Conservation (phyloP, 2,888 invertebrate genomes). For the Girardia tigrina region DNA sequence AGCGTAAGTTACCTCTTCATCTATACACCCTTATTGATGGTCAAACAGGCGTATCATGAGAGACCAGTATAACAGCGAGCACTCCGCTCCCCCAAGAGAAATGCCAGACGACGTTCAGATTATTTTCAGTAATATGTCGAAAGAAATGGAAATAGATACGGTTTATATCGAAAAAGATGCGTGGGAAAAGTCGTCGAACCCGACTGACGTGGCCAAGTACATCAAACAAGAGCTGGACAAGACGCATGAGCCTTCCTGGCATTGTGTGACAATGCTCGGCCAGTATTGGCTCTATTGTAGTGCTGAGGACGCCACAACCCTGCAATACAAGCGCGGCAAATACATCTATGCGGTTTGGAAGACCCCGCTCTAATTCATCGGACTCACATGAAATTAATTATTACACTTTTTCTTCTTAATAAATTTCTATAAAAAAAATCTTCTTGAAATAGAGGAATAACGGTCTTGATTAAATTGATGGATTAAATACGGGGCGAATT, state of each 20-base stretch:
- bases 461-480: no score
- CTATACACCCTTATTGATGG: background rate
- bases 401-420: no score
- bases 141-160: background rate
- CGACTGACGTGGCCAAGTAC: background rate
- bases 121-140: background rate
- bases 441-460: no score
- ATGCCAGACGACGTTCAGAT: background rate
- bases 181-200: background rate
- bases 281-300: background rate
- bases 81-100: background rate
- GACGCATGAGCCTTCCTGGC: background rate
- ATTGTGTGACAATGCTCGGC: background rate
- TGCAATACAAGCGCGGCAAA: background rate
- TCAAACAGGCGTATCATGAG: background rate
- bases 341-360: background rate
- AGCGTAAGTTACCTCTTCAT: background rate
- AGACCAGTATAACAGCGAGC: background rate
- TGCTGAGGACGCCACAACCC: background rate
- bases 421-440: no score
- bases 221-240: background rate
- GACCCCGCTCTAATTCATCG: background rate
- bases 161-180: background rate
- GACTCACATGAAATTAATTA: no score
- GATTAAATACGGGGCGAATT: no score